Evolutionary conservation across 1,140 invertebrate species (phyloP).

Genomic region (Pseudomyrmex sp.): DNA sequence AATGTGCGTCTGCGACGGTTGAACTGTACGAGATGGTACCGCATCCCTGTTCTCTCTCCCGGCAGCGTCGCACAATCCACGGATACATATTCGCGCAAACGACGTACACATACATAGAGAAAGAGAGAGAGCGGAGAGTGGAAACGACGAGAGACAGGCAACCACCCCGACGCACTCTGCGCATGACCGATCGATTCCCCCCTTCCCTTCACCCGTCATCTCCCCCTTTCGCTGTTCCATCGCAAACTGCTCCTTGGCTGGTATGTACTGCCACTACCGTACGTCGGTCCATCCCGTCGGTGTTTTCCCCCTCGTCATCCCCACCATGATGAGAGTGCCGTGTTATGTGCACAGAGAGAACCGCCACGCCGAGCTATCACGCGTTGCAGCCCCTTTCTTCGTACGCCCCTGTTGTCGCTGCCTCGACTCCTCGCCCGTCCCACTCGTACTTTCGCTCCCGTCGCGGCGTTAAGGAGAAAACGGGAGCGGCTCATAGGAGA

Average conservation of each 20-base stretch:
- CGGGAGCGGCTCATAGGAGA: constrained; percentile 51
- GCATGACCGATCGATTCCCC: constrained; percentile 77
- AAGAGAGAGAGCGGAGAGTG: not conserved
- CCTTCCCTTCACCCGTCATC: constrained; percentile 51
- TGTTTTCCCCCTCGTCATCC: constrained; percentile 34
- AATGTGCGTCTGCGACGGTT: constrained; percentile 16
- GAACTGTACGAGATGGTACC: constrained; percentile 52
- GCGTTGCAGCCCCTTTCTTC: constrained; percentile 68
- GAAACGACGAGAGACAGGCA: constrained; percentile 43
- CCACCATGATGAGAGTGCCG: constrained; percentile 21
- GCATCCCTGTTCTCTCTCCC: constrained; percentile 44
- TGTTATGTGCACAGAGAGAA: constrained; percentile 29
- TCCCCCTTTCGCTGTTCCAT: constrained; percentile 7
- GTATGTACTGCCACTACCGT: constrained; percentile 59
- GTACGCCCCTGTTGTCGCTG: constrained; percentile 67
- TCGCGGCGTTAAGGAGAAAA: constrained; percentile 52
- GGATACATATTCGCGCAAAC: constrained; percentile 46
- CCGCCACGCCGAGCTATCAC: constrained; percentile 58
- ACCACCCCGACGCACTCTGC: constrained; percentile 56
- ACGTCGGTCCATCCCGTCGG: constrained; percentile 32
- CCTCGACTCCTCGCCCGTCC: constrained; percentile 58
- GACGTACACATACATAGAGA: constrained; percentile 31
- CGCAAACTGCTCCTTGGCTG: constrained; percentile 53
- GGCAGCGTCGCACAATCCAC: constrained; percentile 46
- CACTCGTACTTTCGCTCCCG: constrained; percentile 58